Percentiles rank a stretch among this genome's conserved stretches.
Evolutionary conservation across 2,113 vertebrate species (phyloP).

Genomic region (Vidua macroura): DNA sequence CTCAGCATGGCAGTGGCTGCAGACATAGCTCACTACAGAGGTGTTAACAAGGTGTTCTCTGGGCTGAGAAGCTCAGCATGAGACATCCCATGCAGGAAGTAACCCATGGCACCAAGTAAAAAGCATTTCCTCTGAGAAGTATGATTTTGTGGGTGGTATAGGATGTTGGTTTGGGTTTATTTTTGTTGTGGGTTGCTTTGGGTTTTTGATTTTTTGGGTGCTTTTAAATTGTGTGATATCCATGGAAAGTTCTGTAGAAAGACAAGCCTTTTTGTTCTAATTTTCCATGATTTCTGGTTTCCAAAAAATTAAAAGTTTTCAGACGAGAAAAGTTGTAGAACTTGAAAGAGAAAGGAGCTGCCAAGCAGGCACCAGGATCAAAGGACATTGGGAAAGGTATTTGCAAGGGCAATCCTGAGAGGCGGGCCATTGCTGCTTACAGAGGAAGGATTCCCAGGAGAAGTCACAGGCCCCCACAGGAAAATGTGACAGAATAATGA

Average conservation of each 20-base stretch:
- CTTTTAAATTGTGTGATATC: not conserved
- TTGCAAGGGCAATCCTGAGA: not conserved
- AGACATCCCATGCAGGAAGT: accelerated
- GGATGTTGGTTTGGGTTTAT: not conserved
- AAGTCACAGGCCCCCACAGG: accelerated
- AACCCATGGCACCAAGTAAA: not conserved
- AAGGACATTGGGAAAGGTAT: not conserved
- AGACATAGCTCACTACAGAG: accelerated
- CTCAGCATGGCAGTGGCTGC: not conserved
- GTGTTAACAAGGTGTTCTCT: not conserved
- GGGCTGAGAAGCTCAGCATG: not conserved
- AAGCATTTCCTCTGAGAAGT: not conserved
- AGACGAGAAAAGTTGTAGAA: not conserved
- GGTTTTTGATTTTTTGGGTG: not conserved
- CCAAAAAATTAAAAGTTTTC: not conserved
- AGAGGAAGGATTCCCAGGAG: not conserved
- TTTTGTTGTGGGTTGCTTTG: not conserved
- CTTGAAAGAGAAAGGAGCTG: not conserved
- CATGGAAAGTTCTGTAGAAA: not conserved
- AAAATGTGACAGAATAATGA: not conserved
- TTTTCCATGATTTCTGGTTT: not conserved
- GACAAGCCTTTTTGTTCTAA: not conserved
- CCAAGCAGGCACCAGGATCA: not conserved
- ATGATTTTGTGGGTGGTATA: not conserved
- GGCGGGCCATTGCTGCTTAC: accelerated